Evolutionary conservation across 2,888 invertebrate genomes (phyloP).

Genomic region (Anoplius nigerrimus): DNA sequence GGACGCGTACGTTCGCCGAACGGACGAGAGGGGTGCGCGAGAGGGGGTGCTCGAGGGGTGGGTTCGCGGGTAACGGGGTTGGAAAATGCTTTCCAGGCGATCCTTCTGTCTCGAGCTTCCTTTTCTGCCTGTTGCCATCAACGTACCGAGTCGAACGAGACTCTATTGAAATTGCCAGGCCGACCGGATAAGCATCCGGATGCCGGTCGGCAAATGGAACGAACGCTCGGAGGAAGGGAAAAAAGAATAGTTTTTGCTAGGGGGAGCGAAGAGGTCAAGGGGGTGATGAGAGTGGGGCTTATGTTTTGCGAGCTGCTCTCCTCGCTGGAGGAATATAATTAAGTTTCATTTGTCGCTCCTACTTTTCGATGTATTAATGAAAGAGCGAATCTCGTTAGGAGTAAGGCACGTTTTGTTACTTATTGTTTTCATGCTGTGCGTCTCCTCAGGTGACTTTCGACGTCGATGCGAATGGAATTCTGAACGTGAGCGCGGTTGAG

Average conservation of each 20-base stretch:
- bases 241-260: slow-evolving; percentile 3
- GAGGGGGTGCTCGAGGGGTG: neutral
- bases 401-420: neutral
- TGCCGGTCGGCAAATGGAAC: slow-evolving; percentile 22
- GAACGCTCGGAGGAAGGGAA: slow-evolving; percentile 3
- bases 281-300: slow-evolving; percentile 7
- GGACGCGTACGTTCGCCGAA: neutral
- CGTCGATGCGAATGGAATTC: slow-evolving; percentile 95
- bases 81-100: slow-evolving; percentile 38
- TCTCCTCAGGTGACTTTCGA: slow-evolving; percentile 81
- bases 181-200: slow-evolving; percentile 51
- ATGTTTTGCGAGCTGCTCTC: slow-evolving; percentile 1
- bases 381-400: neutral
- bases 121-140: slow-evolving; percentile 51
- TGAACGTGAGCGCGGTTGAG: slow-evolving; percentile 91
- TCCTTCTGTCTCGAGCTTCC: slow-evolving; percentile 44
- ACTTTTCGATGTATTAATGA: too few relatives aligned
- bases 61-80: slow-evolving; percentile 13
- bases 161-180: slow-evolving; percentile 56
- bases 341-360: too few relatives aligned
- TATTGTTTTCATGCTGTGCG: slow-evolving; percentile 4
- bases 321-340: too few relatives aligned
- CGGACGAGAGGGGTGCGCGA: neutral
- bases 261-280: slow-evolving; percentile 15
- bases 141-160: slow-evolving; percentile 35